Evolutionary conservation across 2,888 invertebrate species (phyloP), one percentile per base, ranked within the genome.

Genomic region (Heteropelma amictum): DNA sequence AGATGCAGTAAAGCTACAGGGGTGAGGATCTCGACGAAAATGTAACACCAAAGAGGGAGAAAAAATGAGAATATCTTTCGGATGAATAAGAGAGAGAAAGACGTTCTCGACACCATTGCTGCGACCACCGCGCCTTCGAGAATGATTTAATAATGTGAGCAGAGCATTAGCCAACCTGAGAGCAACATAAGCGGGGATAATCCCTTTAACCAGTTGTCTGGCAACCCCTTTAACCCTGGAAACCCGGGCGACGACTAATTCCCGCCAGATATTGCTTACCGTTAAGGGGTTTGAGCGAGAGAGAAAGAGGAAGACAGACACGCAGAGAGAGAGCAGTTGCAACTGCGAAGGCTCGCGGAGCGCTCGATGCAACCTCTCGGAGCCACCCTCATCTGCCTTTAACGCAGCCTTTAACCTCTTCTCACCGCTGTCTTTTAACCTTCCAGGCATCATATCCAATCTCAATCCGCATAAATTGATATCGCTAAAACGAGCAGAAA

Each of bases 201-300:
- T 86, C 86, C 86, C 82, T 86, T 86, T 85, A 86, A 86, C 86
- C 85, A 85, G 86, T 86, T 86, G 86, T 86, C 86, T 86, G 80
- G 84, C 83, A 85, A 85, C 85, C 86, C 86, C 86, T 86, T 85
- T 78, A 84, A 85, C 83, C 84, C 83, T 80, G 78, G 79, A 82
- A 81, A 84, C 82, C 81, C 74, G 76, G 83, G 84, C 80, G 86
- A 86, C 85, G 86, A 84, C 85, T 86, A 86, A 86, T 86, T 85
- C 77, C 83, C 79, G 65, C 79, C 78, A 83, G 85, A 85, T 86
- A 86, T 85, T 84, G 80, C 82, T 74, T 74, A 79, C 75, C 53
- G 53, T 40, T 70, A 60, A 60, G 73, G 65, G 63, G 70, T 68
- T 17, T 42, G 10, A 40, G 33, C 6, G 38, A 53, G 47, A 40